Conservation (phyloP, 2,888 invertebrate species). For the Loripinus fragilis region DNA sequence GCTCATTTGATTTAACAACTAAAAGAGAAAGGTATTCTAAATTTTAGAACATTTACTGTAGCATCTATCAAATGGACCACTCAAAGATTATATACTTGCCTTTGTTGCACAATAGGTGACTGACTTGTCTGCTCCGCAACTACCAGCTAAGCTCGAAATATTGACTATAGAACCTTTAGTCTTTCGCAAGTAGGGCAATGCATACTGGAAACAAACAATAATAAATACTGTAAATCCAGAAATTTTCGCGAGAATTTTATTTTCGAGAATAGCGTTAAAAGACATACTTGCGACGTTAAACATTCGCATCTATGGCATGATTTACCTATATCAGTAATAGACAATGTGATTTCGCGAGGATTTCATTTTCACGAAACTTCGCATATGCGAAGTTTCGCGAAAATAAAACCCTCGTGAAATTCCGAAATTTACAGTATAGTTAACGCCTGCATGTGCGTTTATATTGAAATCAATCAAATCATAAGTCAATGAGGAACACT, state of each 20-base stretch:
- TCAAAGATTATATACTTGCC: neutral
- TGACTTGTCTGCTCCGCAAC: neutral
- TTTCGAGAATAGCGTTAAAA: too few species aligned
- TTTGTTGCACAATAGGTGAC: constrained; percentile 6
- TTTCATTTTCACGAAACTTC: too few species aligned
- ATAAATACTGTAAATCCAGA: neutral
- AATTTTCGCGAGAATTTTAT: neutral
- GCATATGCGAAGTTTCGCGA: too few species aligned
- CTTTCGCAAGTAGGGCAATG: neutral
- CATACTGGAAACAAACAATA: neutral
- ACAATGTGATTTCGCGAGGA: neutral
- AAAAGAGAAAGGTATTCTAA: neutral
- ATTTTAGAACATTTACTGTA: too few species aligned
- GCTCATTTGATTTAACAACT: neutral
- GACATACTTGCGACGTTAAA: too few species aligned
- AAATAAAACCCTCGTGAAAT: too few species aligned
- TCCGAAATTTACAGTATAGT: too few species aligned
- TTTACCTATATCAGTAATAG: neutral
- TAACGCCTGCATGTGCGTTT: too few species aligned
- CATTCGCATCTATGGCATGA: neutral
- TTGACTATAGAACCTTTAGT: neutral
- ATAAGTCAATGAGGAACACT: too few species aligned
- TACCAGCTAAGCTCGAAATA: constrained; percentile 1
- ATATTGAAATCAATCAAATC: too few species aligned
- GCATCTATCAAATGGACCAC: too few species aligned